phyloP scores from a whole-genome alignment of 2,888 invertebrate species.

The Chironomus tentans region DNA sequence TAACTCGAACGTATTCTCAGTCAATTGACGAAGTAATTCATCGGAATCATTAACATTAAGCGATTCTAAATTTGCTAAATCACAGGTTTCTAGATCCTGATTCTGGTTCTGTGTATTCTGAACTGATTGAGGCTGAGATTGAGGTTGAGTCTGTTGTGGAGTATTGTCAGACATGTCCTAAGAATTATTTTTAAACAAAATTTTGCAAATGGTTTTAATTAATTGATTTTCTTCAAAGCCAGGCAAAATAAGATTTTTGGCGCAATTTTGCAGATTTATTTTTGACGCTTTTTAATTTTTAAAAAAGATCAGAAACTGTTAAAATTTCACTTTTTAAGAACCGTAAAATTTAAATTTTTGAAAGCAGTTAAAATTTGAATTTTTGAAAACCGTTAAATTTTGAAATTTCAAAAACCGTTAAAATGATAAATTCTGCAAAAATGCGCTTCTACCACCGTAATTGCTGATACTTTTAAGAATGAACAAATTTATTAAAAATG shows the following conservation, averaged over 20 bases:
- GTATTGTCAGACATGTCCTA: slow-evolving; percentile 28
- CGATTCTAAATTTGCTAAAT: slow-evolving; percentile 38
- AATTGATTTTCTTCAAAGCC: no score
- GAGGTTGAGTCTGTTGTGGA: slow-evolving; percentile 9
- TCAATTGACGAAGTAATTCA: slow-evolving; percentile 71
- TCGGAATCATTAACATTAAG: slow-evolving; percentile 54
- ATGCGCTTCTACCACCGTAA: no score
- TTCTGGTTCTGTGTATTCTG: slow-evolving; percentile 32
- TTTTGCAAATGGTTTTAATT: not conserved
- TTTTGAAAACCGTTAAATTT: not conserved
- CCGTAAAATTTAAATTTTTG: no score
- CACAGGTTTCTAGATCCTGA: slow-evolving; percentile 34
- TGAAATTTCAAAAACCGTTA: not conserved
- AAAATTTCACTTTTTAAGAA: no score
- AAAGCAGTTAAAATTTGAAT: not conserved
- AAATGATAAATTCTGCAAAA: not conserved
- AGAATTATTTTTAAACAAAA: not conserved
- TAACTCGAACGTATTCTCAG: slow-evolving; percentile 77
- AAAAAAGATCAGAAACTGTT: no score
- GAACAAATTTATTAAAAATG: not conserved
- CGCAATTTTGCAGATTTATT: not conserved
- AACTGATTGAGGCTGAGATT: not conserved
- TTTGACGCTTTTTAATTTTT: no score
- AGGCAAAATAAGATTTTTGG: no score
- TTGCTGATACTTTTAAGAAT: no score